Conservation (phyloP, 2,797 vertebrate species). For the Crenichthys baileyi region DNA sequence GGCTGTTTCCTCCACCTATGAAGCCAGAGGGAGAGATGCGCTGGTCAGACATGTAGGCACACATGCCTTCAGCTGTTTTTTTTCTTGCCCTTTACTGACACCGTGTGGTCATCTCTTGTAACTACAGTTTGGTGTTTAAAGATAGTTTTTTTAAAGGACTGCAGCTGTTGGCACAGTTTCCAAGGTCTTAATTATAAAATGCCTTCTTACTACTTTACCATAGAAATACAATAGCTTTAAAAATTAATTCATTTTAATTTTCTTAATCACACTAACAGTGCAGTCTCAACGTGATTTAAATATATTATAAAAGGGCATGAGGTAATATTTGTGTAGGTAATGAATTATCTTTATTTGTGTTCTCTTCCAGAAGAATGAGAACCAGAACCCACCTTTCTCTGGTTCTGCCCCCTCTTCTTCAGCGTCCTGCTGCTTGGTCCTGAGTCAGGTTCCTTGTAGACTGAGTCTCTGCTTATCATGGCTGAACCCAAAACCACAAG, state of each 20-base stretch:
- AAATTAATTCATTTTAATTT: not conserved
- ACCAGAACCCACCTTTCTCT: conserved; percentile 15
- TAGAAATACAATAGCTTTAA: not conserved
- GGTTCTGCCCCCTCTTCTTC: not conserved
- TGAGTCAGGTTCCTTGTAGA: conserved; percentile 34
- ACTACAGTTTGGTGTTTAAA: conserved; percentile 7
- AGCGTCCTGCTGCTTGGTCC: not conserved
- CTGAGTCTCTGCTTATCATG: conserved; percentile 74
- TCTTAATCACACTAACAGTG: too few species aligned
- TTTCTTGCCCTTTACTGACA: conserved; percentile 38
- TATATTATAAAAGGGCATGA: not conserved
- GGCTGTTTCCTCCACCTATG: conserved; percentile 76
- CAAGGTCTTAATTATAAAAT: not conserved
- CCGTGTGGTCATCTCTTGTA: conserved; percentile 22
- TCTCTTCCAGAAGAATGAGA: conserved; percentile 40
- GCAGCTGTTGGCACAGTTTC: not conserved
- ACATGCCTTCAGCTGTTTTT: not conserved
- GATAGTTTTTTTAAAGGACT: not conserved
- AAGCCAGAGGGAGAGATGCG: conserved; percentile 27
- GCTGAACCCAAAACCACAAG: conserved; percentile 32
- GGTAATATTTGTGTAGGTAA: not conserved
- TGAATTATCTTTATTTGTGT: not conserved
- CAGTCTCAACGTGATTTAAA: not conserved
- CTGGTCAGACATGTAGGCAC: not conserved
- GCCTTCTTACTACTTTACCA: not conserved